Evolutionary conservation across 2,797 vertebrate species (phyloP).

Genomic region (Gephyroberyx darwinii): DNA sequence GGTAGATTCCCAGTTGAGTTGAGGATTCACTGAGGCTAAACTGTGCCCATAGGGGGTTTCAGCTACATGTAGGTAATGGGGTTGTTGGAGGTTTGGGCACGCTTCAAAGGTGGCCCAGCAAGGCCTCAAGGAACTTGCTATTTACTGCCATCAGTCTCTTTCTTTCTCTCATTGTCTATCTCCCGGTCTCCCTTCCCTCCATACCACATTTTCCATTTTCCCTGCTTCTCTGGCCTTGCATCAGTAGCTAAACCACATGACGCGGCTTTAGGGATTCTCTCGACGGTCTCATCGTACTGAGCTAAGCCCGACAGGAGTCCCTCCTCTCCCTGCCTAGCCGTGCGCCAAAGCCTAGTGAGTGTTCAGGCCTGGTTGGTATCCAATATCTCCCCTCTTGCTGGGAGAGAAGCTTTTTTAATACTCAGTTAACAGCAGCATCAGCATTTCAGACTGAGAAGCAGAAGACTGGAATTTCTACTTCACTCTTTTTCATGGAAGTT

Average conservation of each 20-base stretch:
- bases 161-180: slow-evolving; percentile 20
- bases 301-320: slow-evolving; percentile 35
- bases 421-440: slow-evolving; percentile 35
- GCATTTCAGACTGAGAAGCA: slow-evolving; percentile 35
- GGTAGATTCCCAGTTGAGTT: slow-evolving; percentile 21
- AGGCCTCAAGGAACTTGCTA: slow-evolving; percentile 45
- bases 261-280: slow-evolving; percentile 29
- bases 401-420: slow-evolving; percentile 12
- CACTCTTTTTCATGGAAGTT: not conserved
- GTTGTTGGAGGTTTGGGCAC: slow-evolving; percentile 31
- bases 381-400: slow-evolving; percentile 7
- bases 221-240: slow-evolving; percentile 16
- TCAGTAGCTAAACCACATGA: slow-evolving; percentile 34
- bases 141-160: slow-evolving; percentile 24
- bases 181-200: slow-evolving; percentile 13
- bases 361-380: slow-evolving; percentile 25
- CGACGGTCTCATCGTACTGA: slow-evolving; percentile 1
- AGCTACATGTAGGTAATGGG: slow-evolving; percentile 33
- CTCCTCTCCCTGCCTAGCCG: slow-evolving; percentile 3
- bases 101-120: slow-evolving; percentile 57
- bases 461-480: slow-evolving; percentile 18
- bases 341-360: slow-evolving; percentile 40
- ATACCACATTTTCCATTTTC: slow-evolving; percentile 23
- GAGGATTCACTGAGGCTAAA: slow-evolving; percentile 45
- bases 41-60: slow-evolving; percentile 41